Percentiles rank a stretch among this genome's conserved stretches.
These are phyloP conservation scores for Hypothenemus hampei DNA, from an alignment of 1,140 invertebrate species.

Conservation along the genomic window DNA sequence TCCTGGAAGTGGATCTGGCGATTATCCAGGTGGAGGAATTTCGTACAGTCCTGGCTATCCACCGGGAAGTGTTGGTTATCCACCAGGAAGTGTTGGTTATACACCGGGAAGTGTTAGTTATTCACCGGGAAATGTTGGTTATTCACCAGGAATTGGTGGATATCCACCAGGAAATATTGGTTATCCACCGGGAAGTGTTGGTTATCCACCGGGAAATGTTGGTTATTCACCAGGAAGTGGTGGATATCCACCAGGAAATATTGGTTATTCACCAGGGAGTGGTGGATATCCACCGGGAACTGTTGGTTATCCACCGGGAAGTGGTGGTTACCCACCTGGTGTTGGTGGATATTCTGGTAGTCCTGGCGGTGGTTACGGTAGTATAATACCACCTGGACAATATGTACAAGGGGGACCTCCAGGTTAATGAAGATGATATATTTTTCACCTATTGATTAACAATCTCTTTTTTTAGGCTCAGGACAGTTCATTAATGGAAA, in stretches of 20 bases:
- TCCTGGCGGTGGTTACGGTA: not conserved
- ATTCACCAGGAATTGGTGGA: not conserved
- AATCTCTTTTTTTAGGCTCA: not conserved
- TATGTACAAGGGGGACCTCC: slow-evolving; percentile 7
- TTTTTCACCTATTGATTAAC: not conserved
- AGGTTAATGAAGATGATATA: not conserved
- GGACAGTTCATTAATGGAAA: not conserved
- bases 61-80: not conserved
- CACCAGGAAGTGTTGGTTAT: not conserved
- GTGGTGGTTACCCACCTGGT: not conserved
- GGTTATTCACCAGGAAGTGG: not conserved
- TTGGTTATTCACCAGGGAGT: not conserved
- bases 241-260: not conserved
- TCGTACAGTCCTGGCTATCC: not conserved
- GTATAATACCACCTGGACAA: slow-evolving; percentile 5
- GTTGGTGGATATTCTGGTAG: not conserved
- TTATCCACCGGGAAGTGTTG: not conserved
- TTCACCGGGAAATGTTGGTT: not conserved
- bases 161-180: not conserved
- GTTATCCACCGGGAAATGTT: not conserved
- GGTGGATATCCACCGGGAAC: not conserved
- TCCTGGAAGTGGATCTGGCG: not conserved
- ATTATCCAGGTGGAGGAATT: not conserved
- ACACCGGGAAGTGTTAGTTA: not conserved
- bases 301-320: not conserved